Evolutionary conservation across 2,797 vertebrate genomes (phyloP), one percentile per base, ranked within the genome.

Genomic region (Lepus townsendii): DNA sequence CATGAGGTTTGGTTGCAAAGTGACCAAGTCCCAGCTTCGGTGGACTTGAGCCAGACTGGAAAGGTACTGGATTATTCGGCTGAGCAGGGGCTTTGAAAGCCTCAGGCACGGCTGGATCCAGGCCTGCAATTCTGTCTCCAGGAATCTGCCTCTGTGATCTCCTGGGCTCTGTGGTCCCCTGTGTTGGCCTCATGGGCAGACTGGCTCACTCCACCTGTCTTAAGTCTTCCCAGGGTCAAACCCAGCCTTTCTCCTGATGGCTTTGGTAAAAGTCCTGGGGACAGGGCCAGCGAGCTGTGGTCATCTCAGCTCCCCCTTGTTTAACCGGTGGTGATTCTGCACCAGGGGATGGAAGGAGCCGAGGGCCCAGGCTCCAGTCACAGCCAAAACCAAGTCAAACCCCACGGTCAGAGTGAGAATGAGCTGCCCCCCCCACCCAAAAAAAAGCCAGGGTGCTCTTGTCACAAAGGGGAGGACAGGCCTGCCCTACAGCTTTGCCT

Each of bases 1-100:
- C 30, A 50, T 38, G 77, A 96, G 22, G 77, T 92, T 95, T 83
- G 22, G 27, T 19, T 88, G 87, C 57, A 91, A 89, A 93, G 66
- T 85, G 80, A 91, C 80, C 65, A 38, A 42, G 71, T 73, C 79
- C 76, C 69, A 50, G 86, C 52, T 63, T 52, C 24, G 38, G 66
- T 42, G 82, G 83, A 57, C 24, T 54, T 60, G 38, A 26, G 63
- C 9, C 50, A 50, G 38, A 63, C 54, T 17, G 35, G 63, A 94
- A 68, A 20, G 4, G 4, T 32, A 1, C 8, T 35, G 52, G 72
- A n/a, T 50, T 57, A 11, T 47, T 57, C 72, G 52, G 50, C 27
- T 54, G 78, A 83, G 57, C 77, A 30, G 50, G 60, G 11, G 22
- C 22, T 3, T 0, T 0, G 1, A 42, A 27, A 22, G 72, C 78